Evolutionary conservation across 2,797 vertebrate genomes (phyloP).

Genomic region (Microcaecilia unicolor): DNA sequence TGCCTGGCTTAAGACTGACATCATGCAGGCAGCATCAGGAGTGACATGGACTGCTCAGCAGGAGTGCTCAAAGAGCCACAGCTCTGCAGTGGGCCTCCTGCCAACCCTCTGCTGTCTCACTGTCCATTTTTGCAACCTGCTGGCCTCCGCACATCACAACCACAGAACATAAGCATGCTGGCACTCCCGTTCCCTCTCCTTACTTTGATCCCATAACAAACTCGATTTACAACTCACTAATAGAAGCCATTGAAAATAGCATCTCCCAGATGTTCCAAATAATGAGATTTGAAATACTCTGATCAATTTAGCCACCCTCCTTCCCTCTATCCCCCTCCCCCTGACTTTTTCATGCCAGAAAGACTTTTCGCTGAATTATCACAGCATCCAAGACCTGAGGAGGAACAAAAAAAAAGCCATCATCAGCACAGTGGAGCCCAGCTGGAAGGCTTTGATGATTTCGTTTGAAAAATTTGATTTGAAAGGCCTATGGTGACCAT

Average conservation of each 20-base stretch:
- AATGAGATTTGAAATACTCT: conserved; percentile 69
- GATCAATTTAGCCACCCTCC: conserved; percentile 54
- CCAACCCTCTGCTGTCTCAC: conserved; percentile 44
- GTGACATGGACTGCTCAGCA: conserved; percentile 32
- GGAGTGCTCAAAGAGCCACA: conserved; percentile 33
- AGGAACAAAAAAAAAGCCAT: conserved; percentile 22
- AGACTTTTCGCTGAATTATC: conserved; percentile 42
- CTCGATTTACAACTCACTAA: conserved; percentile 64
- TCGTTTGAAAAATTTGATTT: conserved; percentile 55
- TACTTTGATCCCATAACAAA: conserved; percentile 71
- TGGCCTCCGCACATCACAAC: conserved; percentile 38
- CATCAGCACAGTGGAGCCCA: conserved; percentile 28
- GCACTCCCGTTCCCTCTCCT: background rate
- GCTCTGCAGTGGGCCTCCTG: conserved; percentile 39
- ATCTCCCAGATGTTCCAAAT: conserved; percentile 66
- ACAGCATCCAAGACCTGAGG: conserved; percentile 23
- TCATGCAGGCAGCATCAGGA: conserved; percentile 9
- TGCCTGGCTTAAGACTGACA: background rate
- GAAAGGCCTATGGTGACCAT: conserved; percentile 49
- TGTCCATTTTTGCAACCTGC: conserved; percentile 40
- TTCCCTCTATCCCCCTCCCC: conserved; percentile 38
- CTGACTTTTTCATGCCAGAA: conserved; percentile 26
- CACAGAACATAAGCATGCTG: conserved; percentile 40
- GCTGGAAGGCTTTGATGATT: conserved; percentile 65
- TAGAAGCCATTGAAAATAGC: conserved; percentile 60